Percentiles rank a stretch among this genome's conserved stretches.
Conservation (phyloP, 2,113 vertebrate genomes). For the Stegastes partitus region DNA sequence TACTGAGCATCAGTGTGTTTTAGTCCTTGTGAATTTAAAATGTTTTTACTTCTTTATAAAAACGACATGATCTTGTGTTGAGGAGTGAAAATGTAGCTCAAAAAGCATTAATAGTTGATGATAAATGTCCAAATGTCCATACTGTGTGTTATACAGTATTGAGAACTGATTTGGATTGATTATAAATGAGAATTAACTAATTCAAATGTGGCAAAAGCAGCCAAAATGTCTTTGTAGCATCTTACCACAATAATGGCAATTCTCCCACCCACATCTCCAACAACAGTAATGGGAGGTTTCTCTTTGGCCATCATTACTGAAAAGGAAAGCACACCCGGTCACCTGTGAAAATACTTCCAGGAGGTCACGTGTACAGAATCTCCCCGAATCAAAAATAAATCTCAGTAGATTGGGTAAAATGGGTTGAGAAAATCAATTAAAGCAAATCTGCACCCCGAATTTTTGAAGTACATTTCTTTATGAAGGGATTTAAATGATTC, state of each 20-base stretch:
- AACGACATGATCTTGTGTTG: too few relatives aligned
- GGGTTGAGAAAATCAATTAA: conserved; percentile 75
- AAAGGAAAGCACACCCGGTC: conserved; percentile 56
- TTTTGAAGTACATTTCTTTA: background rate
- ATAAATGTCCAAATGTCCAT: too few relatives aligned
- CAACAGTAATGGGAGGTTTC: conserved; percentile 98
- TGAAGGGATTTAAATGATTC: background rate
- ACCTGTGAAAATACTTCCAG: conserved; percentile 1
- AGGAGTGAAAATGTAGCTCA: too few relatives aligned
- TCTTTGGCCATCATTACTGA: conserved; percentile 99
- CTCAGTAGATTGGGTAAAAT: conserved; percentile 85
- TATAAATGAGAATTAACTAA: too few relatives aligned
- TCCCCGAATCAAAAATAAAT: conserved; percentile 30
- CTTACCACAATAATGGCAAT: conserved; percentile 99
- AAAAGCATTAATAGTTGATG: too few relatives aligned
- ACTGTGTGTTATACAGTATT: too few relatives aligned
- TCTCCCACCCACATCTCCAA: conserved; percentile 97
- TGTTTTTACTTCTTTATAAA: background rate
- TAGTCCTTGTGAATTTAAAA: background rate
- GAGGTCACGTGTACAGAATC: background rate
- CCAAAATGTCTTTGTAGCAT: background rate
- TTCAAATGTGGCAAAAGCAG: background rate
- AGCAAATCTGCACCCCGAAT: conserved; percentile 42
- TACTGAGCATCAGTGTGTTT: background rate
- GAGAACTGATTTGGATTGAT: too few relatives aligned